Conservation (phyloP, 1,140 invertebrate genomes). For the Chelonus insularis region DNA sequence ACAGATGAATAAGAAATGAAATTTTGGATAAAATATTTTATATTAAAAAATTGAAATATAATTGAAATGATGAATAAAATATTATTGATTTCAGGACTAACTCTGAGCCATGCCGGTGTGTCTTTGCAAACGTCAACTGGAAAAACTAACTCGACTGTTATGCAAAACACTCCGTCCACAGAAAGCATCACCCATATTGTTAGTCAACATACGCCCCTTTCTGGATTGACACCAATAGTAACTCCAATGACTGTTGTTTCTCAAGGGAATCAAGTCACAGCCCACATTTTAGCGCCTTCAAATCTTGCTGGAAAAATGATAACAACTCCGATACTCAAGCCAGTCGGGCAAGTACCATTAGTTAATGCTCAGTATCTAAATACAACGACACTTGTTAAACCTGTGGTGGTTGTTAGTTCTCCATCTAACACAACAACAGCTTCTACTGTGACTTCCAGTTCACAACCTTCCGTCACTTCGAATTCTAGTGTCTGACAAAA, state of each 20-base stretch:
- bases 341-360: conserved; percentile 56
- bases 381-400: conserved; percentile 58
- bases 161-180: conserved; percentile 52
- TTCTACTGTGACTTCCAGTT: conserved; percentile 43
- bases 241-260: conserved; percentile 60
- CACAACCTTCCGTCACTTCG: conserved; percentile 47
- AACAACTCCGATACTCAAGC: conserved; percentile 55
- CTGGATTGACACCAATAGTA: conserved; percentile 56
- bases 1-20: no score
- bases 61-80: not conserved
- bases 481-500: conserved; percentile 57
- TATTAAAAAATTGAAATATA: not conserved
- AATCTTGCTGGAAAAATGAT: conserved; percentile 57
- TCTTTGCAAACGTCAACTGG: conserved; percentile 49
- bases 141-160: conserved; percentile 47
- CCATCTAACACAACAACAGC: conserved; percentile 42
- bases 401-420: conserved; percentile 55
- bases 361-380: conserved; percentile 61
- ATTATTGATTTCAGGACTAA: conserved; percentile 43
- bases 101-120: conserved; percentile 54
- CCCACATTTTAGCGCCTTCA: conserved; percentile 54
- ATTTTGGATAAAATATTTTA: not conserved
- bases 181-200: conserved; percentile 58
- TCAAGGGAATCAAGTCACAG: conserved; percentile 57
- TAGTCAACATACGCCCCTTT: conserved; percentile 51